Evolutionary conservation across 92 coral and sea anemone genomes (phyloP).

Genomic region (Epizoanthus rinbou): DNA sequence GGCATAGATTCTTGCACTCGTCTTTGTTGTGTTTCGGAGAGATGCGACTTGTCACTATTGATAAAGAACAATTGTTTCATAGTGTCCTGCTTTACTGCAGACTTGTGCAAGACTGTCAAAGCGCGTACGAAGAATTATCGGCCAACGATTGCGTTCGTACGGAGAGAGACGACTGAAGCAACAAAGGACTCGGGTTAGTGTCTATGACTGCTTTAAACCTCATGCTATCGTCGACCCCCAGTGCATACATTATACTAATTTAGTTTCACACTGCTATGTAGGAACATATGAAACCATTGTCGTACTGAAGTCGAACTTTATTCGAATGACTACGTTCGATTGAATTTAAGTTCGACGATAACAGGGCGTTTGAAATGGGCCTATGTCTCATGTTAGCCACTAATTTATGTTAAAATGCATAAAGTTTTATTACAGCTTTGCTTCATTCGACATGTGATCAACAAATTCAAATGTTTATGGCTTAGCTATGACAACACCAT

Average conservation of each 20-base stretch:
- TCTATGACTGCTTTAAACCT: neutral
- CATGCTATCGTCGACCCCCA: too few relatives aligned
- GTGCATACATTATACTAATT: neutral
- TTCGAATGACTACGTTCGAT: too few relatives aligned
- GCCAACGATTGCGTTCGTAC: constrained; percentile 79
- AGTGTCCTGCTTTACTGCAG: constrained; percentile 81
- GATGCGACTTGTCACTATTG: constrained; percentile 83
- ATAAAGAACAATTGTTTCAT: constrained; percentile 88
- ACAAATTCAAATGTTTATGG: too few relatives aligned
- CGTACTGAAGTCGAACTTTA: too few relatives aligned
- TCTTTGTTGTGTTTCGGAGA: constrained; percentile 93
- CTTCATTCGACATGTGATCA: too few relatives aligned
- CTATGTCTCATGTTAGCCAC: too few relatives aligned
- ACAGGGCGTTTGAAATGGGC: too few relatives aligned
- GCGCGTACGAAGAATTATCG: constrained; percentile 81
- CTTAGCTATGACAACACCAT: too few relatives aligned
- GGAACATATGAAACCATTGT: too few relatives aligned
- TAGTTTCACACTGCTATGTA: neutral
- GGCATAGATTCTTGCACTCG: constrained; percentile 83
- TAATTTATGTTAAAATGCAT: too few relatives aligned
- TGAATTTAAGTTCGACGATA: too few relatives aligned
- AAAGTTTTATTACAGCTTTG: too few relatives aligned
- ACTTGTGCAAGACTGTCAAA: constrained; percentile 81
- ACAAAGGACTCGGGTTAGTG: constrained; percentile 84
- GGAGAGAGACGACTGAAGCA: constrained; percentile 74